Evolutionary conservation across 2,113 vertebrate species (phyloP).

Genomic region (Oreotrochilus melanogaster): DNA sequence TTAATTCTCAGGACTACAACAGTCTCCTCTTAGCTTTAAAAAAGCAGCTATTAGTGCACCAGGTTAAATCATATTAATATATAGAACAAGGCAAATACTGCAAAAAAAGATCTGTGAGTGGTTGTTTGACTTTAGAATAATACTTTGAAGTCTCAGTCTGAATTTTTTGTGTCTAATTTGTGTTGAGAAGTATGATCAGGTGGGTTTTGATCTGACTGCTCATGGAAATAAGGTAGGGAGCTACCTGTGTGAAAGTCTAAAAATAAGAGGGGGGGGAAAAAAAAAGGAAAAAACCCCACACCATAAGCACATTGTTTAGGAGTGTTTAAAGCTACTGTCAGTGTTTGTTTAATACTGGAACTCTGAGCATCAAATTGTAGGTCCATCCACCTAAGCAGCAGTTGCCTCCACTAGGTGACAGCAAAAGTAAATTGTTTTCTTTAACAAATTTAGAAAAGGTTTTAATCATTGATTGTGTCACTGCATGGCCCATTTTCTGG

Average conservation of each 20-base stretch:
- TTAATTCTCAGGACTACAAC: slow-evolving; percentile 27
- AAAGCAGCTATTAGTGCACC: background rate
- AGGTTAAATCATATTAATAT: background rate
- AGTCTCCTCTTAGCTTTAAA: background rate
- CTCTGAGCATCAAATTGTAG: background rate
- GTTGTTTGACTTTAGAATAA: background rate
- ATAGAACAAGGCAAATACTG: background rate
- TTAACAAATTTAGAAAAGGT: slow-evolving; percentile 28
- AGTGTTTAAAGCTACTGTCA: background rate
- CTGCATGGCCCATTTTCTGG: background rate
- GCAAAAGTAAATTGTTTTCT: slow-evolving; percentile 64
- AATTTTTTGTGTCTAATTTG: background rate
- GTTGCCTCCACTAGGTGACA: slow-evolving; percentile 66
- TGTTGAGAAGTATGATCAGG: background rate
- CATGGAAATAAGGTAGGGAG: background rate
- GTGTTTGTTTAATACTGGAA: background rate
- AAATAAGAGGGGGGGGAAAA: background rate
- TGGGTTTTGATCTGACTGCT: background rate
- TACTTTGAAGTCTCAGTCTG: background rate
- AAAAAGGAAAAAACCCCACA: accelerated
- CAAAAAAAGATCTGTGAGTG: background rate
- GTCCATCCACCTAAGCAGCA: slow-evolving; percentile 6
- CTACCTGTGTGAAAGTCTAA: background rate
- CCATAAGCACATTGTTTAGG: accelerated
- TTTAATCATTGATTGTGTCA: slow-evolving; percentile 28